phyloP scores from a whole-genome alignment of 1,140 invertebrate genomes.

The Pseudobourletiella spinata region DNA sequence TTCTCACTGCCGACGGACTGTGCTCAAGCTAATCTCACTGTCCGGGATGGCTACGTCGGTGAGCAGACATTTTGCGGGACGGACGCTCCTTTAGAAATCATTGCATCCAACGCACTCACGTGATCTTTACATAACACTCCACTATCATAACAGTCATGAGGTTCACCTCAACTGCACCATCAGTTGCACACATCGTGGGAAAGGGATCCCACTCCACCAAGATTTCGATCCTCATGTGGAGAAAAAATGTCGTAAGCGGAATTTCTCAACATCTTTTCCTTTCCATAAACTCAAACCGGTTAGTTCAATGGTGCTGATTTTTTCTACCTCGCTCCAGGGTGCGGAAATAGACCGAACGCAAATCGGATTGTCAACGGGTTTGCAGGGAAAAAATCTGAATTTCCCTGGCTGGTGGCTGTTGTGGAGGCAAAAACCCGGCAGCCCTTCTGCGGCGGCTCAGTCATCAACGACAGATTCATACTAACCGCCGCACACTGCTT shows the following conservation, averaged over 20 bases:
- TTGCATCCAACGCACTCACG: conserved; percentile 13
- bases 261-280: no score
- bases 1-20: conserved; percentile 14
- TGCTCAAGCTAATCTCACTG: conserved; percentile 2
- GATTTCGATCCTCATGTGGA: conserved; percentile 9
- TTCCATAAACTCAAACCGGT: no score
- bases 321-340: no score
- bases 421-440: conserved; percentile 27
- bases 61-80: conserved; percentile 14
- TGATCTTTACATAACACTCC: conserved; percentile 21
- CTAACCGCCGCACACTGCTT: conserved; percentile 29
- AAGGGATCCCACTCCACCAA: conserved; percentile 3
- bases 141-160: background rate
- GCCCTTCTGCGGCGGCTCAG: conserved; percentile 29
- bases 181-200: conserved; percentile 18
- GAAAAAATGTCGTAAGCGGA: conserved; percentile 17
- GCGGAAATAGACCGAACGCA: conserved; percentile 18
- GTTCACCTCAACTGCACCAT: background rate
- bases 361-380: conserved; percentile 26
- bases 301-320: no score
- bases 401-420: conserved; percentile 26
- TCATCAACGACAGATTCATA: conserved; percentile 28
- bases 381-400: conserved; percentile 19
- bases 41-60: conserved; percentile 25
- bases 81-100: conserved; percentile 1